These are phyloP conservation scores for Platycercus adscitus DNA, from an alignment of 2,113 vertebrate species.

Conservation along the genomic window DNA sequence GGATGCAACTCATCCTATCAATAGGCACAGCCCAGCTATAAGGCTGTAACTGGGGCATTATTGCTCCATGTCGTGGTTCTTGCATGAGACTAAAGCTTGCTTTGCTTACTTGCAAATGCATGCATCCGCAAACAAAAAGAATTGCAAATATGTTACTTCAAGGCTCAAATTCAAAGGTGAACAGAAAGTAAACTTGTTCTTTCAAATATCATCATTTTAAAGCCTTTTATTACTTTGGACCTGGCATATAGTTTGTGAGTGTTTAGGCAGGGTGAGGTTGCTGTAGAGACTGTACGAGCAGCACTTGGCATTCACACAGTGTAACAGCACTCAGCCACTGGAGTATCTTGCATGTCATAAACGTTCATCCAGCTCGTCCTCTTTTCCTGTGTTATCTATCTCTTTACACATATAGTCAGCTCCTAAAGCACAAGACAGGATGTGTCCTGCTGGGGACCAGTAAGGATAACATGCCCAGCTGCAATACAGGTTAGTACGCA, in stretches of 20 bases:
- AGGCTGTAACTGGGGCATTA: background rate
- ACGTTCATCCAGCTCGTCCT: background rate
- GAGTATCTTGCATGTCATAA: background rate
- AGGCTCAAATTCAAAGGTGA: background rate
- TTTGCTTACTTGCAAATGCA: background rate
- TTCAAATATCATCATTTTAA: background rate
- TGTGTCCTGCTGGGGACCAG: background rate
- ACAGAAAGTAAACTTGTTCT: background rate
- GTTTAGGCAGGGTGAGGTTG: background rate
- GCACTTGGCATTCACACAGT: background rate
- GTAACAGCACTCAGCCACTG: background rate
- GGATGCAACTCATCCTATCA: background rate
- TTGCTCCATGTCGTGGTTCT: background rate
- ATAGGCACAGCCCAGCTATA: background rate
- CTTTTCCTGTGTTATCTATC: background rate
- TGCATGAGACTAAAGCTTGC: background rate
- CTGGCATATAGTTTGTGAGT: background rate
- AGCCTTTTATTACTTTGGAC: background rate
- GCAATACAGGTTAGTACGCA: rapidly evolving
- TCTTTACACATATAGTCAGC: background rate
- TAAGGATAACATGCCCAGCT: background rate
- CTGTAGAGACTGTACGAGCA: background rate
- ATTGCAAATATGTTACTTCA: background rate
- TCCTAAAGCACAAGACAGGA: background rate
- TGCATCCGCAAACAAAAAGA: background rate